Percentiles rank a stretch among this genome's conserved stretches.
Conservation (phyloP, 2,888 invertebrate genomes). For the Kuschelorhynchus macadamiae region DNA sequence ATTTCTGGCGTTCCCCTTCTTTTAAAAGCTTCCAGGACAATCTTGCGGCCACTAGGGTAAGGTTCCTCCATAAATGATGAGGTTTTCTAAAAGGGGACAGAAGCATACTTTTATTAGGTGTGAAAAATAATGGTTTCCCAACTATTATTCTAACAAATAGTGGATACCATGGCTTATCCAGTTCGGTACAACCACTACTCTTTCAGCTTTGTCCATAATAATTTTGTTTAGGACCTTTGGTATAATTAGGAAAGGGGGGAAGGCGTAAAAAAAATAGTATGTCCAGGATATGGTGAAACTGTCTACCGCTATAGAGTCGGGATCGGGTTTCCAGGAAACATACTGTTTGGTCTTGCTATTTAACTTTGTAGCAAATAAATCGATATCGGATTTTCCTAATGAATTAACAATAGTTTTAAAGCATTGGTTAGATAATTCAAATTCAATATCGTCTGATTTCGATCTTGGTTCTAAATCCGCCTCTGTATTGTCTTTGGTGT, state of each 20-base stretch:
- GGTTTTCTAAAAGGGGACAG: too few species aligned
- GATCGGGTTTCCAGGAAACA: constrained; percentile 15
- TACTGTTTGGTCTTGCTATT: background rate
- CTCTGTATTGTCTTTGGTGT: constrained; percentile 13
- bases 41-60: too few species aligned
- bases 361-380: too few species aligned
- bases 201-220: background rate
- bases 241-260: constrained; percentile 15
- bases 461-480: constrained; percentile 21
- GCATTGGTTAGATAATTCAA: background rate
- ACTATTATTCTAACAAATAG: too few species aligned
- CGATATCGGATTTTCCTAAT: constrained; percentile 4
- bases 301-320: too few species aligned
- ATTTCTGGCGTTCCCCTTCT: too few species aligned
- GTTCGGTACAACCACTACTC: constrained; percentile 1
- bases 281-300: background rate
- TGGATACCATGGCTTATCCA: constrained; percentile 21
- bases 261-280: background rate
- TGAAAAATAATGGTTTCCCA: too few species aligned
- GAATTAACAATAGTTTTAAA: background rate
- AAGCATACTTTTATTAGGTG: too few species aligned
- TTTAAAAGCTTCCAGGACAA: too few species aligned
- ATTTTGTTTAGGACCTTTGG: constrained; percentile 9
- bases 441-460: constrained; percentile 34
- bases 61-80: too few species aligned